Evolutionary conservation across 1,140 invertebrate species (phyloP).

Genomic region (Bombus balteatus): DNA sequence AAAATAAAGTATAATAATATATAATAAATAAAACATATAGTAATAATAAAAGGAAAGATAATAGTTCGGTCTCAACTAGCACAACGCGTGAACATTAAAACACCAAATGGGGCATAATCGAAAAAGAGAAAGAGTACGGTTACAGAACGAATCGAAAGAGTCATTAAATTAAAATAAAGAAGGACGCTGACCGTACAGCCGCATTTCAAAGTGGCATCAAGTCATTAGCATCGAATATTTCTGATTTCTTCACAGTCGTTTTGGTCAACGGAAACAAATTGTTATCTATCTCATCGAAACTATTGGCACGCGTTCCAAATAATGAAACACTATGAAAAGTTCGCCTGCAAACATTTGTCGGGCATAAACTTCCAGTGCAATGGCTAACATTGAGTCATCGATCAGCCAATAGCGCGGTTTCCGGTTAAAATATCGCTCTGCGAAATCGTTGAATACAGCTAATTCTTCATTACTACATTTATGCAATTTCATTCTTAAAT

Average conservation of each 20-base stretch:
- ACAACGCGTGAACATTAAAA: background rate
- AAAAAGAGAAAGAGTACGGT: background rate
- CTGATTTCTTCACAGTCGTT: background rate
- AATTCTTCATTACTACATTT: background rate
- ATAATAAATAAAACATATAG: background rate
- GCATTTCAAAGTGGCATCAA: background rate
- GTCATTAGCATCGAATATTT: background rate
- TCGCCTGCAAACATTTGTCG: slow-evolving; percentile 58
- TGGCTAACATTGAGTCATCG: slow-evolving; percentile 55
- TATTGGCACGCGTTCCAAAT: background rate
- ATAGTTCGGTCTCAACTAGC: background rate
- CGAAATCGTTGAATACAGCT: background rate
- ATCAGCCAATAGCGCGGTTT: slow-evolving; percentile 25
- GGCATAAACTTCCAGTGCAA: slow-evolving; percentile 58
- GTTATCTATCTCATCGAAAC: slow-evolving; percentile 10
- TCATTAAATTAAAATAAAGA: background rate
- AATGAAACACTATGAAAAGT: background rate
- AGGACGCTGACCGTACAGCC: background rate
- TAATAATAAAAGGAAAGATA: background rate
- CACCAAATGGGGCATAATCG: too few species aligned
- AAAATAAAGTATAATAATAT: background rate
- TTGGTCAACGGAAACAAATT: background rate
- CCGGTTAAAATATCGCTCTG: background rate
- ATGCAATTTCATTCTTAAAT: background rate
- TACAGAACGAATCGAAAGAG: background rate